Conservation (phyloP, 2,113 vertebrate genomes). For the Chamaetylas fuelleborni region DNA sequence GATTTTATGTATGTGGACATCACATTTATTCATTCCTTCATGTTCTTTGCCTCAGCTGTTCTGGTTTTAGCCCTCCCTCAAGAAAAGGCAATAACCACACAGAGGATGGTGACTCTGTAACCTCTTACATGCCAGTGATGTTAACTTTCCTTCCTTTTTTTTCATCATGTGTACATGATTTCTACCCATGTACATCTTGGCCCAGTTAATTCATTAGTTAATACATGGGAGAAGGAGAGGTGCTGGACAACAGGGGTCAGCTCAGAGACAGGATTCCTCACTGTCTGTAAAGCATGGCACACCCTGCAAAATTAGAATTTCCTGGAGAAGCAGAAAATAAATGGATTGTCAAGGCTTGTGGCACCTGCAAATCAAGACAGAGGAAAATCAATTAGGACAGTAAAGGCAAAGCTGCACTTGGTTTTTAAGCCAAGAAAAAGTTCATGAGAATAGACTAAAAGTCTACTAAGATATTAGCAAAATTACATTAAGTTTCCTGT, state of each 20-base stretch:
- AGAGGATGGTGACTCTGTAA: not conserved
- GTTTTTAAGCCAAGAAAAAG: not conserved
- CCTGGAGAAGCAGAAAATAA: not conserved
- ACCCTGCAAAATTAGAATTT: not conserved
- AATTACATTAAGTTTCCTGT: not conserved
- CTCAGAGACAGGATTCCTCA: not conserved
- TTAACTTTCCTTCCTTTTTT: not conserved
- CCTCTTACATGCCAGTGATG: not conserved
- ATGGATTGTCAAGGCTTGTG: not conserved
- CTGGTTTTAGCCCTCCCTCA: not conserved
- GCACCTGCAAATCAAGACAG: not conserved
- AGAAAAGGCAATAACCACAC: not conserved
- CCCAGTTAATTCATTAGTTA: not conserved
- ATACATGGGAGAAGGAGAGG: not conserved
- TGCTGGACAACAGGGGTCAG: not conserved
- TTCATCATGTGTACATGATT: not conserved
- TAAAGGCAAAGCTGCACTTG: not conserved
- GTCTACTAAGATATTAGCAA: not conserved
- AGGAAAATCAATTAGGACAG: not conserved
- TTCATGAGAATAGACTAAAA: not conserved
- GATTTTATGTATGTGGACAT: not conserved
- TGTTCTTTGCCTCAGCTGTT: not conserved
- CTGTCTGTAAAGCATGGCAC: not conserved
- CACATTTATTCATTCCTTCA: not conserved
- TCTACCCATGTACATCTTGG: not conserved